A percentile compares a stretch with the other conserved stretches of the same genome.
Conservation (phyloP, 2,113 vertebrate genomes). For the Gallinago media region DNA sequence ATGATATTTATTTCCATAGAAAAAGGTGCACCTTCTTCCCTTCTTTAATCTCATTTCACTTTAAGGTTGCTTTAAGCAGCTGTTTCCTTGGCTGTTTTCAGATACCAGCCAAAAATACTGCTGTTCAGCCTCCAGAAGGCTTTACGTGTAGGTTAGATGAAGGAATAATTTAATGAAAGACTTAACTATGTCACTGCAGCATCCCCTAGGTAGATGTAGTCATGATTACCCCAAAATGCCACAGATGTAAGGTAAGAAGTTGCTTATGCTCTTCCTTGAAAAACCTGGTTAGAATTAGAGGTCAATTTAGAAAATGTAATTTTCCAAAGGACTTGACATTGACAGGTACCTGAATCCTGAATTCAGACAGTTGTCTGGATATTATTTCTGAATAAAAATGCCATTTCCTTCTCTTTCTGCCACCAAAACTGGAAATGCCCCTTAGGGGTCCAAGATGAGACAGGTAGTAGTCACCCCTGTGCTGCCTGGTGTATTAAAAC, state of each 20-base stretch:
- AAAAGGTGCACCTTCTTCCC: neutral
- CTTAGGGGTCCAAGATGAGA: neutral
- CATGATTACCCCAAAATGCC: neutral
- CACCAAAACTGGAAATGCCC: neutral
- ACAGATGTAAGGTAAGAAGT: neutral
- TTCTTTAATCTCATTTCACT: neutral
- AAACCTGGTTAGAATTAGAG: neutral
- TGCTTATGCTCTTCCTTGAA: neutral
- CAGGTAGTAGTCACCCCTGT: accelerated
- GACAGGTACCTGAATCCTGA: neutral
- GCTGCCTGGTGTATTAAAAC: neutral
- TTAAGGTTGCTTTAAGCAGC: neutral
- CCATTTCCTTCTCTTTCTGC: neutral
- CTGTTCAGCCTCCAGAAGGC: neutral
- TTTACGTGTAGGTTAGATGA: neutral
- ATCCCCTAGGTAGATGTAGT: neutral
- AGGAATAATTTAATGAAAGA: neutral
- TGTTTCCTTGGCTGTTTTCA: neutral
- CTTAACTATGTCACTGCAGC: neutral
- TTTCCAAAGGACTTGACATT: neutral
- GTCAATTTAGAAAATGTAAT: neutral
- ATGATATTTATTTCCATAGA: neutral
- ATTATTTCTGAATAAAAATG: neutral
- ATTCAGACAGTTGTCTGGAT: neutral
- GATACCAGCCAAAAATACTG: neutral